These are phyloP conservation scores for Hypomecis punctinalis DNA, from an alignment of 2,888 invertebrate genomes.

Conservation along the genomic window DNA sequence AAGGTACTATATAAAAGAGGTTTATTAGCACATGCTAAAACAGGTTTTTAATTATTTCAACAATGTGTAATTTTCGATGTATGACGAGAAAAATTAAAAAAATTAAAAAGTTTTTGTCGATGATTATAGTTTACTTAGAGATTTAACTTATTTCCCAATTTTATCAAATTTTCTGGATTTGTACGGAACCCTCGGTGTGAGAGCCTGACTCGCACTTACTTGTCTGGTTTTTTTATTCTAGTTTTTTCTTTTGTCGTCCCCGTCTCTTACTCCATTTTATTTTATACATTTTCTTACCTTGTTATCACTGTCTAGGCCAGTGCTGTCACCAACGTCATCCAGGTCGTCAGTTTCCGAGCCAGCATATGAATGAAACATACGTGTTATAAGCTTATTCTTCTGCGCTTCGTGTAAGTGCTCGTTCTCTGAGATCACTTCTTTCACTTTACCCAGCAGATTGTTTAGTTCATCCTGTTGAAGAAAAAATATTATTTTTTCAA, in stretches of 20 bases:
- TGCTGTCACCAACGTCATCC: conserved; percentile 77
- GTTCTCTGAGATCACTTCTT: conserved; percentile 94
- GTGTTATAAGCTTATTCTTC: conserved; percentile 87
- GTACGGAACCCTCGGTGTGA: too few relatives aligned
- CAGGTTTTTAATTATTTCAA: too few relatives aligned
- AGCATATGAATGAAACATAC: conserved; percentile 86
- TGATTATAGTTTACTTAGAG: too few relatives aligned
- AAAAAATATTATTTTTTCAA: neutral
- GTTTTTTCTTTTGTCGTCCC: conserved; percentile 64
- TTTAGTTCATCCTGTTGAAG: conserved; percentile 88
- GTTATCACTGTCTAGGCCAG: conserved; percentile 77
- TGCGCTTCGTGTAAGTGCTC: conserved; percentile 92
- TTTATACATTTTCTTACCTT: conserved; percentile 55
- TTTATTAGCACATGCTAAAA: too few relatives aligned
- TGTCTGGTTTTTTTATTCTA: conserved; percentile 63
- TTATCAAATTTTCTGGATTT: too few relatives aligned
- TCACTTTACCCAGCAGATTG: conserved; percentile 91
- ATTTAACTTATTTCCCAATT: too few relatives aligned
- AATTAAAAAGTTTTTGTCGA: too few relatives aligned
- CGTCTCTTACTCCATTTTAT: neutral
- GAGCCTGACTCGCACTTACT: too few relatives aligned
- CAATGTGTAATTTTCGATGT: too few relatives aligned
- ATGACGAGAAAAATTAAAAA: too few relatives aligned
- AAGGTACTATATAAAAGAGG: too few relatives aligned
- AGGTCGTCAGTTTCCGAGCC: conserved; percentile 79